Evolutionary conservation across 2,888 invertebrate species (phyloP).

Genomic region (Euzophera pinguis): DNA sequence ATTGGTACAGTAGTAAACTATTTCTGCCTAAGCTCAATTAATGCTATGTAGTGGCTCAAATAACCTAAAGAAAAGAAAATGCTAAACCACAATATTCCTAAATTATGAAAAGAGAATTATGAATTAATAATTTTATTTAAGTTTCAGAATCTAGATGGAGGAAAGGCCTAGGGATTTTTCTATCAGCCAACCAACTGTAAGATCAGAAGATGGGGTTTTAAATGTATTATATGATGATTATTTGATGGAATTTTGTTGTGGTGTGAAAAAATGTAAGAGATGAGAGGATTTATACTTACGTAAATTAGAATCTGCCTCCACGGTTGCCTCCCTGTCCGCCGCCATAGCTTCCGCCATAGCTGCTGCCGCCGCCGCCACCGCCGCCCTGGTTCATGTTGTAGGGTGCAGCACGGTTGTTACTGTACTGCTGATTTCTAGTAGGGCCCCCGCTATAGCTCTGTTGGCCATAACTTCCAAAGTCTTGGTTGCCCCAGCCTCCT

Average conservation of each 20-base stretch:
- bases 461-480: constrained; percentile 89
- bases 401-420: constrained; percentile 84
- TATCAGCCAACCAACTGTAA: constrained; percentile 12
- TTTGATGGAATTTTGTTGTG: constrained; percentile 29
- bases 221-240: constrained; percentile 13
- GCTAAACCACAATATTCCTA: constrained; percentile 32
- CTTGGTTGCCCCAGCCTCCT: constrained; percentile 80
- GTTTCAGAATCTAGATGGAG: too few species aligned
- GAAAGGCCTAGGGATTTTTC: too few species aligned
- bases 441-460: constrained; percentile 93
- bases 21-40: constrained; percentile 51
- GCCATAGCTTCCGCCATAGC: constrained; percentile 58
- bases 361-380: constrained; percentile 65
- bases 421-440: constrained; percentile 87
- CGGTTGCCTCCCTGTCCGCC: constrained; percentile 42
- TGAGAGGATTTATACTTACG: constrained; percentile 44
- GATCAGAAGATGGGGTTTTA: constrained; percentile 18
- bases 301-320: constrained; percentile 57
- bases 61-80: constrained; percentile 34
- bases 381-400: constrained; percentile 85
- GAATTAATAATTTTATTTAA: too few species aligned
- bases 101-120: not conserved
- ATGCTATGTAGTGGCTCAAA: constrained; percentile 69
- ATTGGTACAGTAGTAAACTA: constrained; percentile 27
- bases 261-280: constrained; percentile 30